Percentiles rank a stretch among this genome's conserved stretches.
Evolutionary conservation across 1,140 invertebrate species (phyloP).

Genomic region (Heliconius hermathena): DNA sequence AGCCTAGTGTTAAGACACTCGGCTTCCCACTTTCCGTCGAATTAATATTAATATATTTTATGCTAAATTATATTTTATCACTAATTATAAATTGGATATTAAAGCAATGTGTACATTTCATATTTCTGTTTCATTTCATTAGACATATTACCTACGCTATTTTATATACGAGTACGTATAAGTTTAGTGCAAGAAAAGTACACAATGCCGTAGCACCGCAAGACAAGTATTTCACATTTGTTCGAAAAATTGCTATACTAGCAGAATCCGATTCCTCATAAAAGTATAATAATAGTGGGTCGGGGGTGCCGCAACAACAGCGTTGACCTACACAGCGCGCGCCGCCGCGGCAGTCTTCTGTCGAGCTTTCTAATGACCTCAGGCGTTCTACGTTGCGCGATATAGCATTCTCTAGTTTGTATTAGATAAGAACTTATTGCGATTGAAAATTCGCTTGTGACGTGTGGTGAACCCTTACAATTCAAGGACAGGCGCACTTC

Average conservation of each 20-base stretch:
- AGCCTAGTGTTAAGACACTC: too few species aligned
- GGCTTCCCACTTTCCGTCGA: too few species aligned
- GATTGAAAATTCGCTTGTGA: conserved; percentile 59
- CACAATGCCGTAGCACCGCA: background rate
- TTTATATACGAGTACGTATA: background rate
- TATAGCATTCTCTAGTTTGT: conserved; percentile 54
- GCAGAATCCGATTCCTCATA: conserved; percentile 78
- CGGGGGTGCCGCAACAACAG: conserved; percentile 75
- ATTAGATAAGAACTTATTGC: conserved; percentile 60
- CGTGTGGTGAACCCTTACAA: conserved; percentile 50
- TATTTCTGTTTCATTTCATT: too few species aligned
- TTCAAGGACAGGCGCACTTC: conserved; percentile 61
- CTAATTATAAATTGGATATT: too few species aligned
- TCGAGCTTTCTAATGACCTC: conserved; percentile 79
- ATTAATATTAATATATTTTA: too few species aligned
- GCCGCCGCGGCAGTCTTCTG: conserved; percentile 79
- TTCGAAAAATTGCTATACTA: conserved; percentile 55
- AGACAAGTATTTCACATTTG: conserved; percentile 29
- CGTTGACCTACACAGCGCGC: conserved; percentile 76
- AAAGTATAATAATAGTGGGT: conserved; percentile 81
- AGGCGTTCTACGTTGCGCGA: conserved; percentile 71
- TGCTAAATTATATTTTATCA: background rate
- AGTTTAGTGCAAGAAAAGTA: background rate
- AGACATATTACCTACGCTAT: background rate
- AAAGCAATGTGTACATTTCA: too few species aligned